Evolutionary conservation across 2,113 vertebrate genomes (phyloP).

Genomic region (Sinocyclocheilus rhinocerous): DNA sequence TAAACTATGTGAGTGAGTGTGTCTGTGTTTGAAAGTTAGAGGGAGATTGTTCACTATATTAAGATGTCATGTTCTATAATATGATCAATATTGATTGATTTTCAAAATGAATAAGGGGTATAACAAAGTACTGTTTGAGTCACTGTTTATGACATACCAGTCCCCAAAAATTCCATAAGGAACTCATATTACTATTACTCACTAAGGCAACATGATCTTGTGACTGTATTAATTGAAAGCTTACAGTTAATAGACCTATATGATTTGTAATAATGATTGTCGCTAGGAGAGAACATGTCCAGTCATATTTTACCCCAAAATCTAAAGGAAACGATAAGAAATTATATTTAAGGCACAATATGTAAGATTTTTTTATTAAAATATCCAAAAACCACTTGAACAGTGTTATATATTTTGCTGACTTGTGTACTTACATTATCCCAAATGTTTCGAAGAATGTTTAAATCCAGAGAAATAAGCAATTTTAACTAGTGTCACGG

Average conservation of each 20-base stretch:
- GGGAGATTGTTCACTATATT: constrained; percentile 21
- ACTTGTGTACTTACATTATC: too few relatives aligned
- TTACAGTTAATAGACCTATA: constrained; percentile 35
- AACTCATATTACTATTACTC: neutral
- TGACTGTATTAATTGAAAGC: neutral
- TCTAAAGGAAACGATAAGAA: neutral
- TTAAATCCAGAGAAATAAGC: too few relatives aligned
- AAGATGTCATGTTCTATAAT: constrained; percentile 51
- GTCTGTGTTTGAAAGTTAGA: constrained; percentile 23
- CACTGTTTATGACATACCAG: constrained; percentile 32
- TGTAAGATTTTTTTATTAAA: too few relatives aligned
- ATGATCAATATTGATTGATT: constrained; percentile 12
- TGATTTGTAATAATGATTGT: neutral
- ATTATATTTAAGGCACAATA: neutral
- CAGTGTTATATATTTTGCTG: too few relatives aligned
- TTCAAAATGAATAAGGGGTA: constrained; percentile 27
- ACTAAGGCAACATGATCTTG: neutral
- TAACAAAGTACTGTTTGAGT: constrained; percentile 8
- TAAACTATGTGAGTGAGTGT: constrained; percentile 15
- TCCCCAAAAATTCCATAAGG: constrained; percentile 30
- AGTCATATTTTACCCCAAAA: neutral
- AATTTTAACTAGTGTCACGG: too few relatives aligned
- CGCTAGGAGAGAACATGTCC: neutral
- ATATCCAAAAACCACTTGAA: too few relatives aligned
- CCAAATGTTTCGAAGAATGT: too few relatives aligned